Conservation (phyloP, 2,888 invertebrate species). For the Abrostola tripartita region DNA sequence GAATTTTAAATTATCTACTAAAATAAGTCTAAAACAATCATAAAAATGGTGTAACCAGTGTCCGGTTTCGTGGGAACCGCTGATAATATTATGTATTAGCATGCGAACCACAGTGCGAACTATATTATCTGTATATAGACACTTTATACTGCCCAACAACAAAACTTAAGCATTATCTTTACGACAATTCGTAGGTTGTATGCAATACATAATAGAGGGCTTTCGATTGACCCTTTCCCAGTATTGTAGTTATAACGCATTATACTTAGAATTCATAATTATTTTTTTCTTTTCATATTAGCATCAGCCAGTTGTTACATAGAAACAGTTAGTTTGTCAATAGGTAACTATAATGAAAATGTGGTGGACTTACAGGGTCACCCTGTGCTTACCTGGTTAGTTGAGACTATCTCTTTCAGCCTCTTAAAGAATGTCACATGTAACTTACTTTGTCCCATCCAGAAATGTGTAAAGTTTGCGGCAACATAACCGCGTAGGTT, state of each 20-base stretch:
- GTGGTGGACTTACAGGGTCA: no score
- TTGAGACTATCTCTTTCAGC: no score
- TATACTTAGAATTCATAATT: no score
- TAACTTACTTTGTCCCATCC: slow-evolving; percentile 79
- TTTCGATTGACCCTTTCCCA: no score
- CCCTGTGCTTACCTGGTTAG: no score
- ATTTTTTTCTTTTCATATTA: no score
- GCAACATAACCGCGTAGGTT: slow-evolving; percentile 86
- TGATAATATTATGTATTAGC: not conserved
- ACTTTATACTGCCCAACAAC: not conserved
- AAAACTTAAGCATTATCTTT: not conserved
- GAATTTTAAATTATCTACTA: not conserved
- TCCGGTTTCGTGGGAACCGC: not conserved
- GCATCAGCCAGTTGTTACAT: no score
- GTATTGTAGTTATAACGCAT: no score
- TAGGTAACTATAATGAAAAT: no score
- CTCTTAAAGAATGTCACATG: not conserved
- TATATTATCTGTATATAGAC: not conserved
- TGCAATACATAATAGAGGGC: no score
- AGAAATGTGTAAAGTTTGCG: slow-evolving; percentile 85
- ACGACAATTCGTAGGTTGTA: no score
- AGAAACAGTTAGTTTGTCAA: no score
- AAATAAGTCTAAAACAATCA: not conserved
- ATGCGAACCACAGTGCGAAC: not conserved
- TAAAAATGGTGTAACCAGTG: not conserved